Conservation (phyloP, 2,797 vertebrate species). For the Psittacula derbiana region DNA sequence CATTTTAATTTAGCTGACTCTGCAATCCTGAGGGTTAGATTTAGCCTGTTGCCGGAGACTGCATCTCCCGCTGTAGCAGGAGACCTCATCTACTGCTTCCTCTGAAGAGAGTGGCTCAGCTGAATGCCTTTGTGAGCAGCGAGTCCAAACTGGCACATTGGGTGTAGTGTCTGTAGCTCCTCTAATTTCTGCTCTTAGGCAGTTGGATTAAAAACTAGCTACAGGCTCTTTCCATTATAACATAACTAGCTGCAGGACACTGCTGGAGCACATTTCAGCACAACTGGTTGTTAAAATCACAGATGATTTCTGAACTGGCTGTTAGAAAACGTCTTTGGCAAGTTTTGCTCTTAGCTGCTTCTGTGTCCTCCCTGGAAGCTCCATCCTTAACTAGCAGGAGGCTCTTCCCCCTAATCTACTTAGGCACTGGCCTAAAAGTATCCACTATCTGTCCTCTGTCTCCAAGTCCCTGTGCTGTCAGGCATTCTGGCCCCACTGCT, state of each 20-base stretch:
- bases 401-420: background rate
- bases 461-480: fast-evolving
- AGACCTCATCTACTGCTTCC: background rate
- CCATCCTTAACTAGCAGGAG: slow-evolving; percentile 9
- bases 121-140: background rate
- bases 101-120: background rate
- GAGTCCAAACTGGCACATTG: background rate
- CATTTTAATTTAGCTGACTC: slow-evolving; percentile 55
- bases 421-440: background rate
- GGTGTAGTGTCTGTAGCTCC: background rate
- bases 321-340: slow-evolving; percentile 25
- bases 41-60: background rate
- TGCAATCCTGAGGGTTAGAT: background rate
- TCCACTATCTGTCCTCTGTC: background rate
- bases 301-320: slow-evolving; percentile 40
- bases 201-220: background rate
- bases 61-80: background rate
- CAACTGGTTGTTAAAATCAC: slow-evolving; percentile 27
- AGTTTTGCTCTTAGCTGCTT: background rate
- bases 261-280: slow-evolving; percentile 21
- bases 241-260: slow-evolving; percentile 35
- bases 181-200: slow-evolving; percentile 2
- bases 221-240: slow-evolving; percentile 18
- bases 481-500: background rate
- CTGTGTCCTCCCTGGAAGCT: slow-evolving; percentile 26